These are phyloP conservation scores for western clawed frog (Xenopus tropicalis) DNA, from an alignment of 2,113 vertebrate genomes.

Conservation along the genomic window UCB_Xtro_10.0 CM004450.2:31930001-31930500, in stretches of 20 bases:
- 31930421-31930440: slow-evolving; percentile 4
- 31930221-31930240: background rate
- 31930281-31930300: background rate
- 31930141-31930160: background rate
- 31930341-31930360: no score
- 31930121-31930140: background rate
- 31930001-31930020: background rate
- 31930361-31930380: no score
- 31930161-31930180: background rate
- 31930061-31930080: background rate
- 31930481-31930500: slow-evolving; percentile 23
- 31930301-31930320: background rate
- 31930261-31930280: no score
- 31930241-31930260: no score
- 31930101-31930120: background rate
- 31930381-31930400: background rate
- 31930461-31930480: background rate
- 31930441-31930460: slow-evolving; percentile 25
- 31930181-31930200: background rate
- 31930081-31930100: background rate
- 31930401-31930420: background rate
- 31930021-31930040: background rate
- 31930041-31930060: background rate
- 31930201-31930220: background rate
- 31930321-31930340: background rate